Base-by-base conservation (phyloP, 2,113 vertebrate species). In the Ictalurus furcatus region DNA sequence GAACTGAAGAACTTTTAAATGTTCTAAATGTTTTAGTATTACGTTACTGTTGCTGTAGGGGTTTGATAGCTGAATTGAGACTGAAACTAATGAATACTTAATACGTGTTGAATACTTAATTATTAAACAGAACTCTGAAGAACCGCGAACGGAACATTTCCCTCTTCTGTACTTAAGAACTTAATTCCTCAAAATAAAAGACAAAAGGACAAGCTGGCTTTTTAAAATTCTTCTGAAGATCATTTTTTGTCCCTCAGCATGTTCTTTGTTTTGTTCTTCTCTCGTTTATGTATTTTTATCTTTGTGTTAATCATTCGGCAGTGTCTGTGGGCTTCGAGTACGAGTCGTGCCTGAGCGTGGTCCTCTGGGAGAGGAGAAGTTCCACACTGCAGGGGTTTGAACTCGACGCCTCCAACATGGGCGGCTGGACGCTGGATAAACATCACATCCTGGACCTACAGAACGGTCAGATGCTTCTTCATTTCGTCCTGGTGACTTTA, bases 321-420 rank as follows among this genome's bases (percentile, higher is more conserved):
- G 98, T 99, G 92, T 99, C 98, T 28, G 97, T 99, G 90, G 98
- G 98, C 5, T 99, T 98, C 4, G 98, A 99, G 90, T 99, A 99
- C 48, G 98, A 99, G 94, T 98, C 98, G 1, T 99, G 98, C 89
- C 94, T 98, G 90, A 97, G 97, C 92, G 95, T 99, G 89, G 97
- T 99, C 69, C 96, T 99, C 3, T 99, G 98, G 98, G 98, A 99
- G 92, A 99, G 98, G 94, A 95, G 98, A 87, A 99, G 97, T 0
- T 97, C 97, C 3, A 80, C 96, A 92, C 87, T 99, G 79, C 98
- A 99, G 92, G 98, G 98, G 82, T 99, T 98, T 58, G 98, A 99
- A 83, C 91, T 99, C 86, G 98, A 99, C 85, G 97, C 98, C 2
- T 97, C 98, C 92, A 98, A 97, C 94, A 97, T 99, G 97, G 98